Conservation (phyloP, 2,797 vertebrate species). For the Cyprinodon diabolis region DNA sequence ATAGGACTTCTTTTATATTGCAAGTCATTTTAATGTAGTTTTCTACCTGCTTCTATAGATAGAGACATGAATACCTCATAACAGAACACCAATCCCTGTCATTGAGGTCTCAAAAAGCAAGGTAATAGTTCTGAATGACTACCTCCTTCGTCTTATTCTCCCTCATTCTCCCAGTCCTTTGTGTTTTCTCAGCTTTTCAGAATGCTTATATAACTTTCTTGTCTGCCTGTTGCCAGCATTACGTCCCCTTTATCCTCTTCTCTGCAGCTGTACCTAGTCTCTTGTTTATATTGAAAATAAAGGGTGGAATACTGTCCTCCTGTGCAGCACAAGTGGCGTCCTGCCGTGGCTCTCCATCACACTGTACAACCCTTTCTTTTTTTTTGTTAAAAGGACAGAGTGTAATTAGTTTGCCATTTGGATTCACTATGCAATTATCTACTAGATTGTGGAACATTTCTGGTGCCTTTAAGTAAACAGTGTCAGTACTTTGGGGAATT, state of each 20-base stretch:
- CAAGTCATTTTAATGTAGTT: slow-evolving; percentile 46
- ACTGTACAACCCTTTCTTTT: slow-evolving; percentile 51
- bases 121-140: slow-evolving; percentile 50
- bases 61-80: slow-evolving; percentile 47
- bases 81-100: slow-evolving; percentile 52
- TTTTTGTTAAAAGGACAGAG: slow-evolving; percentile 31
- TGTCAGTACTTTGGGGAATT: slow-evolving; percentile 39
- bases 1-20: slow-evolving; percentile 31
- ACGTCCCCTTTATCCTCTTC: slow-evolving; percentile 52
- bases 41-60: slow-evolving; percentile 33
- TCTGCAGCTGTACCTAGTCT: slow-evolving; percentile 48
- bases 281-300: slow-evolving; percentile 62
- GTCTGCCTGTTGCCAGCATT: slow-evolving; percentile 59
- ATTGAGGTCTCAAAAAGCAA: slow-evolving; percentile 37
- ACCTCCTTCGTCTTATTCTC: slow-evolving; percentile 34
- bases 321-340: slow-evolving; percentile 56
- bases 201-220: slow-evolving; percentile 64
- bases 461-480: slow-evolving; percentile 56
- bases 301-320: slow-evolving; percentile 44
- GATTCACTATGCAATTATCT: slow-evolving; percentile 70
- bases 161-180: slow-evolving; percentile 21
- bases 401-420: slow-evolving; percentile 74
- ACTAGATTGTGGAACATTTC: slow-evolving; percentile 53
- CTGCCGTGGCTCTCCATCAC: slow-evolving; percentile 42
- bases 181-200: slow-evolving; percentile 34